phyloP scores from a whole-genome alignment of 2,797 vertebrate genomes.

The Myripristis jacobus region DNA sequence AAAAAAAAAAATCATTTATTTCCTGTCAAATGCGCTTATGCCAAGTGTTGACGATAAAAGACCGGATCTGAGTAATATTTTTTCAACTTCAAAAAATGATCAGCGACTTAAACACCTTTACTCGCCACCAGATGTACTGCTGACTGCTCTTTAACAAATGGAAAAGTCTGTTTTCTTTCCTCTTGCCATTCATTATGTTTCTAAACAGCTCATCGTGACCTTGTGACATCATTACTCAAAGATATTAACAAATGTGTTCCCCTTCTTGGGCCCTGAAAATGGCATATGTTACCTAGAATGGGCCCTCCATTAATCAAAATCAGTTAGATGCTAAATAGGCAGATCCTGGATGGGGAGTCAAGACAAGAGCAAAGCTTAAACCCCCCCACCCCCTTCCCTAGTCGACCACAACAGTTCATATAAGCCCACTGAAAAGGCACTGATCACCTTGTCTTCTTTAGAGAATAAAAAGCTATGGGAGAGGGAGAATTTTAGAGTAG shows the following conservation, averaged over 20 bases:
- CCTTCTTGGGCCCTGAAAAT: slow-evolving; percentile 75
- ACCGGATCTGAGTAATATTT: not conserved
- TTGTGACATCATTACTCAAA: slow-evolving; percentile 81
- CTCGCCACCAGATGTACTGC: slow-evolving; percentile 50
- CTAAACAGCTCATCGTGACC: slow-evolving; percentile 76
- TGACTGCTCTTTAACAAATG: slow-evolving; percentile 35
- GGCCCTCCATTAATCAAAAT: slow-evolving; percentile 89
- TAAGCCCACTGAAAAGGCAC: slow-evolving; percentile 80
- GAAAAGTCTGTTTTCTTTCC: slow-evolving; percentile 57
- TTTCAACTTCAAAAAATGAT: slow-evolving; percentile 48
- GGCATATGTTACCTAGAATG: slow-evolving; percentile 85
- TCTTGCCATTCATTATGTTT: slow-evolving; percentile 72
- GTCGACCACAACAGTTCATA: slow-evolving; percentile 61
- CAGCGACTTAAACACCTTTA: slow-evolving; percentile 60
- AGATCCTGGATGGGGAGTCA: slow-evolving; percentile 78
- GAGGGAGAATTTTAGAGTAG: slow-evolving; percentile 57
- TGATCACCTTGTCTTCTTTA: slow-evolving; percentile 81
- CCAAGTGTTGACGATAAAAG: not conserved
- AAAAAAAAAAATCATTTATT: not conserved
- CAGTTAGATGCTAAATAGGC: slow-evolving; percentile 87
- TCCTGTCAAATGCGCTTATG: not conserved
- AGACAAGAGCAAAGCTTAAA: slow-evolving; percentile 38
- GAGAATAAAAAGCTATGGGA: slow-evolving; percentile 60
- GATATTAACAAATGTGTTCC: slow-evolving; percentile 74
- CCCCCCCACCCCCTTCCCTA: slow-evolving; percentile 19